phyloP scores from a whole-genome alignment of 2,797 vertebrate species.

The Channallabes apus region DNA sequence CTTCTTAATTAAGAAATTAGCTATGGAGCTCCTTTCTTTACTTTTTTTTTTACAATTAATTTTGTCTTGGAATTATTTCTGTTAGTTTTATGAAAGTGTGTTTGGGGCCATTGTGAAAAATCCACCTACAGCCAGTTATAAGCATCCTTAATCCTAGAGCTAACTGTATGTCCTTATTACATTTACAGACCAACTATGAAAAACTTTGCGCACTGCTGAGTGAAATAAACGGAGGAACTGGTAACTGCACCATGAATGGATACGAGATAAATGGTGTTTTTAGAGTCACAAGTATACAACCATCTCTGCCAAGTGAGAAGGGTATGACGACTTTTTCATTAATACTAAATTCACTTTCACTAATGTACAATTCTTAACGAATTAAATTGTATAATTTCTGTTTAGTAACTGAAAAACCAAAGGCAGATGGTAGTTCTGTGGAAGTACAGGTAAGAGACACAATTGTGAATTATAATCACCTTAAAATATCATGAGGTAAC shows the following conservation, averaged over 20 bases:
- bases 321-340: not conserved
- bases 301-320: not conserved
- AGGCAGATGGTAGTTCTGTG: no score
- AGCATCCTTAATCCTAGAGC: not conserved
- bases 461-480: not conserved
- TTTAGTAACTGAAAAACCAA: not conserved
- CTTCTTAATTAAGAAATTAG: no score
- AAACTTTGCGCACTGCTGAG: not conserved
- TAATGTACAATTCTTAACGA: not conserved
- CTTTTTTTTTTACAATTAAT: no score
- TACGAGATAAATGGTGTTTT: fast-evolving
- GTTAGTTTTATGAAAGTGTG: not conserved
- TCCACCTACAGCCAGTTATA: not conserved
- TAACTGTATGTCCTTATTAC: not conserved
- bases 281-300: not conserved
- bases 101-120: not conserved
- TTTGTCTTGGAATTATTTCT: not conserved
- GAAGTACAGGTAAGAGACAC: not conserved
- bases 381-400: not conserved
- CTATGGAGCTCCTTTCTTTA: no score
- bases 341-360: not conserved
- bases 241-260: not conserved
- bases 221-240: fast-evolving
- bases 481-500: not conserved
- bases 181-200: not conserved